Base-by-base conservation (phyloP, 2,888 invertebrate genomes). In the Cactoblastis cactorum region DNA sequence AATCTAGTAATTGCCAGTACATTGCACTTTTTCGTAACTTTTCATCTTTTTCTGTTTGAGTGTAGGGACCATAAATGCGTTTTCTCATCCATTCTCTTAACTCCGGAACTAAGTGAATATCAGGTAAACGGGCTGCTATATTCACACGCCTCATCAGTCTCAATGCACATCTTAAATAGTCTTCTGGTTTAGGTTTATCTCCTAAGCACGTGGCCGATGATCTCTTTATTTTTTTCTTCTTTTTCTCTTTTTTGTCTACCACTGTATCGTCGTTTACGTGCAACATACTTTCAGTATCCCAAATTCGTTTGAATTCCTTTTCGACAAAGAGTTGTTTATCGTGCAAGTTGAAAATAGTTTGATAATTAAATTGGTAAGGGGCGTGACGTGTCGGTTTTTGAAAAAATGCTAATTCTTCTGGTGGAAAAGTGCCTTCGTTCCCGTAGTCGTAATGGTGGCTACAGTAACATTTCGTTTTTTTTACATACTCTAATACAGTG, bases 31-130 rank as follows among this genome's bases (percentile, higher is more conserved):
- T 70, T 0, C 59, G 58, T 41, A 78, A 34, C 56, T 74, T 63
- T 22, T 65, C 57, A 12, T 53, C 53, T 53, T 69, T 83, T 35
- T 77, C 64, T 1, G 24, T 11, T 1, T 18, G 32, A 4, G 69
- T 67, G 28, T 65, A 59, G 0, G 80, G 79, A 0, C 88, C 88
- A 47, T 75, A 62, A 6, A 87, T 72, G 12, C 88, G 76, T 3
- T 59, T 55, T 9, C 85, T 77, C 87, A 88, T 88, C 88, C 88
- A 88, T 62, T 82, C 86, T 28, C 69, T 72, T 3, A 88, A 69
- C 52, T 85, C 86, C 5, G 88, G 85, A 1, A 73, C 80, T 19
- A 78, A 60, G 51, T 87, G 78, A 14, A 82, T 56, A 38, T 87
- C 86, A 0, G 88, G 88, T 32, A 88, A 61, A 8, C 77, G 71